Evolutionary conservation across 2,113 vertebrate species (phyloP).

Genomic region (Pelecanus crispus): DNA sequence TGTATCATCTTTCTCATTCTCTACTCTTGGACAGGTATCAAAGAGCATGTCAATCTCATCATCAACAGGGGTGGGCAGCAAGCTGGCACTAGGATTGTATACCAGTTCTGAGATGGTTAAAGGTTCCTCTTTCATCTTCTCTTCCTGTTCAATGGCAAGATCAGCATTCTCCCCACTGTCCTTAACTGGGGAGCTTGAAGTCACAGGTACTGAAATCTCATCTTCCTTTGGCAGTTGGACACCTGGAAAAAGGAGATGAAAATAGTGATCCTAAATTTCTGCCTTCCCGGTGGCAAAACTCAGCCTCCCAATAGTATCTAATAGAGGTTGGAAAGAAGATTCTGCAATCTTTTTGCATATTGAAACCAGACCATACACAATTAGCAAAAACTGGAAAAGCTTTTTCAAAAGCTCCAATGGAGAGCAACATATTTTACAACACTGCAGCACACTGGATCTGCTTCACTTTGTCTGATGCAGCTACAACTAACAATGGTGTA

Average conservation of each 20-base stretch:
- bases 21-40: constrained; percentile 82
- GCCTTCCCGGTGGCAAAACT: not conserved
- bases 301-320: not conserved
- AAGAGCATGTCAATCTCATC: constrained; percentile 89
- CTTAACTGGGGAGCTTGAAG: constrained; percentile 66
- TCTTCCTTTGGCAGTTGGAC: constrained; percentile 67
- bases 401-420: not conserved
- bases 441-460: not conserved
- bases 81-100: constrained; percentile 92
- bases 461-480: not conserved
- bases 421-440: not conserved
- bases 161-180: constrained; percentile 66
- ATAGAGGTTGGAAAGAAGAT: not conserved
- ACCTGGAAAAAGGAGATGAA: constrained; percentile 53
- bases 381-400: not conserved
- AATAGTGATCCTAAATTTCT: not conserved
- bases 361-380: not conserved
- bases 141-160: constrained; percentile 66
- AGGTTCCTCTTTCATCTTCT: constrained; percentile 74
- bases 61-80: constrained; percentile 90
- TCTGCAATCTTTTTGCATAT: not conserved
- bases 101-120: constrained; percentile 90
- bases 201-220: constrained; percentile 57
- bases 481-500: not conserved
- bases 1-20: constrained; percentile 86